These are phyloP conservation scores for Drosophila melanosoma DNA, from an alignment of 2,888 invertebrate species.

Conservation along the genomic window DNA sequence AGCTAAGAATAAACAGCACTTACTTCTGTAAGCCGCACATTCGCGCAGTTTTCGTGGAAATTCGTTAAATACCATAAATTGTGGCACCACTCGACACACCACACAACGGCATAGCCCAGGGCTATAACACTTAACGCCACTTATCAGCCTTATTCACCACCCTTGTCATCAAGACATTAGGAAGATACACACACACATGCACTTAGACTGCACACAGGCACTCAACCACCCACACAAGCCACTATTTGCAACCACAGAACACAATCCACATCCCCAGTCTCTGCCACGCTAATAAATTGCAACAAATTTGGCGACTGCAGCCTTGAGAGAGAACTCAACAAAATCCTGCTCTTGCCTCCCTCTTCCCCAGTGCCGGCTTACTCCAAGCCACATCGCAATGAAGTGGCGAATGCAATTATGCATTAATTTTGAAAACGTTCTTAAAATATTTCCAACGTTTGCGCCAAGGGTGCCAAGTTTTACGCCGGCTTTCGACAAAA, in stretches of 20 bases:
- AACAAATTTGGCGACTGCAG: constrained; percentile 61
- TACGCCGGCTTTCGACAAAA: constrained; percentile 67
- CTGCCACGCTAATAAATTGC: constrained; percentile 63
- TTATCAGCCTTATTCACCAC: constrained; percentile 56
- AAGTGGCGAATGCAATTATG: constrained; percentile 79
- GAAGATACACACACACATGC: constrained; percentile 11
- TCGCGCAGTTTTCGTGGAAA: constrained; percentile 2
- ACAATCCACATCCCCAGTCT: not conserved
- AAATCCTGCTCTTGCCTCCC: not conserved
- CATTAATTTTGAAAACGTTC: constrained; percentile 65
- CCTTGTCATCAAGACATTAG: constrained; percentile 65
- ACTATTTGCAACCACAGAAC: constrained; percentile 11
- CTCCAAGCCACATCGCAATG: constrained; percentile 22
- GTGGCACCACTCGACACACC: not conserved
- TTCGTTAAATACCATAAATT: constrained; percentile 50
- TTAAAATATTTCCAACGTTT: constrained; percentile 63
- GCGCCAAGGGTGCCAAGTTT: constrained; percentile 57
- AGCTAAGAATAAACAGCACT: not conserved
- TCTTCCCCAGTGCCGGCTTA: not conserved
- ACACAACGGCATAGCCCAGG: constrained; percentile 19
- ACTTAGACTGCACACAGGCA: not conserved
- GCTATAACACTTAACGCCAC: constrained; percentile 63
- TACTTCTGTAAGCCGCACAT: not conserved
- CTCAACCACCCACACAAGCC: constrained; percentile 1
- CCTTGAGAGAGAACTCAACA: constrained; percentile 5